phyloP scores from a whole-genome alignment of 2,797 vertebrate genomes.

The Cyprinella venusta region DNA sequence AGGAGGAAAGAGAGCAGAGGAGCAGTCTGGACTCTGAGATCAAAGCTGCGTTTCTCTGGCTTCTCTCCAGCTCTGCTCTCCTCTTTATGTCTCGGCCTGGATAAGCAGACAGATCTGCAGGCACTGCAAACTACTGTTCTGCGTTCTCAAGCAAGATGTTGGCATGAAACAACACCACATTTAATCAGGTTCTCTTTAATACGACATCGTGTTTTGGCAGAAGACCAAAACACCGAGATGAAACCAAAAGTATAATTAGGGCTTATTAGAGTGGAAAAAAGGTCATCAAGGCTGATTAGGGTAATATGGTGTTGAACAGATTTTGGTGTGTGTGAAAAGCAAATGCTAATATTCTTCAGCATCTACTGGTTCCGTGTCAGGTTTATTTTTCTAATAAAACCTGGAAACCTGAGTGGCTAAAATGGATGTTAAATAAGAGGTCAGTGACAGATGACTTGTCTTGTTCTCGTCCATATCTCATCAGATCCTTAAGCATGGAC shows the following conservation, averaged over 20 bases:
- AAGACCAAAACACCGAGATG: background rate
- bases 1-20: conserved; percentile 24
- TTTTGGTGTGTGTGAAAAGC: background rate
- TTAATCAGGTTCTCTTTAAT: conserved; percentile 37
- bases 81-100: conserved; percentile 22
- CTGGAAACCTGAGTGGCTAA: background rate
- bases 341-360: conserved; percentile 16
- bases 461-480: background rate
- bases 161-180: conserved; percentile 28
- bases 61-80: conserved; percentile 16
- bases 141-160: conserved; percentile 31
- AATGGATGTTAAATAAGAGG: background rate
- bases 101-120: conserved; percentile 35
- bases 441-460: conserved; percentile 8
- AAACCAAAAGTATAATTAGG: conserved; percentile 22
- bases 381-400: background rate
- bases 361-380: background rate
- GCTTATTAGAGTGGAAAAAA: conserved; percentile 32
- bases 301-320: conserved; percentile 19
- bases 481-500: conserved; percentile 5
- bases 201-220: conserved; percentile 6
- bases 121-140: conserved; percentile 33
- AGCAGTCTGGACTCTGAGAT: conserved; percentile 36
- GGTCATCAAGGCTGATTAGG: conserved; percentile 17
- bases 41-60: conserved; percentile 20